Base-by-base conservation (phyloP, 2,797 vertebrate genomes). In the Syndactyla subalaris region DNA sequence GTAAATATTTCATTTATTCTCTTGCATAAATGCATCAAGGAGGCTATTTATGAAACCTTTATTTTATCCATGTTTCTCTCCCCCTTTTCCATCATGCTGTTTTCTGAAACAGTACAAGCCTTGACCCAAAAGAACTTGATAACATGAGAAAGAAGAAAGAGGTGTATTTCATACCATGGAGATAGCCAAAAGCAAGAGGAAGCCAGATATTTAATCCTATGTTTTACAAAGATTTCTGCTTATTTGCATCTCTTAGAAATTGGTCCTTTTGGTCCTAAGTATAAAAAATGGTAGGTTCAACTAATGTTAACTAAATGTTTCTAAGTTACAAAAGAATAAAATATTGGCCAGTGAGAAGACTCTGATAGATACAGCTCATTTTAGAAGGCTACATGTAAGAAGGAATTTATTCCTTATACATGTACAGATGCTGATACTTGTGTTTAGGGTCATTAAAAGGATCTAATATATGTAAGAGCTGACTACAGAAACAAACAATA, bases 1-100 rank as follows among this genome's bases (percentile, higher is more conserved):
- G 54, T 58, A 75, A 96, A 81, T 82, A 82, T 85, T 95, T 96
- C 6, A 79, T 78, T 73, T 84, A 51, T 67, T 89, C 39, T 2
- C 36, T 87, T 92, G 43, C 32, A 86, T 71, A 78, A 88, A 84
- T 75, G 7, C 24, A 89, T 87, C n/a, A 73, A 88, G 43, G 16
- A 93, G 1, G 3, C 12, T 70, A 18, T 6, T 65, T 32, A 29
- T 55, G 38, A 79, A 95, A 91, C 67, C 13, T 76, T 87, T 23
- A 38, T 85, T 94, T 87, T 26, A 55, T 71, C 27, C 79, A 32
- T 92, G 2, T 71, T 83, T 84, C n/a, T 72, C 6, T 81, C 3
- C 4, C 1, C 2, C 0, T 80, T 74, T 63, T 23, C 30, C 27
- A 38, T 34, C 52, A 13, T 43, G 16, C 2, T 18, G 26, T 73